Evolutionary conservation across 2,797 vertebrate genomes (phyloP), one percentile per base, ranked within the genome.

Genomic region (Enteromius treurensis): DNA sequence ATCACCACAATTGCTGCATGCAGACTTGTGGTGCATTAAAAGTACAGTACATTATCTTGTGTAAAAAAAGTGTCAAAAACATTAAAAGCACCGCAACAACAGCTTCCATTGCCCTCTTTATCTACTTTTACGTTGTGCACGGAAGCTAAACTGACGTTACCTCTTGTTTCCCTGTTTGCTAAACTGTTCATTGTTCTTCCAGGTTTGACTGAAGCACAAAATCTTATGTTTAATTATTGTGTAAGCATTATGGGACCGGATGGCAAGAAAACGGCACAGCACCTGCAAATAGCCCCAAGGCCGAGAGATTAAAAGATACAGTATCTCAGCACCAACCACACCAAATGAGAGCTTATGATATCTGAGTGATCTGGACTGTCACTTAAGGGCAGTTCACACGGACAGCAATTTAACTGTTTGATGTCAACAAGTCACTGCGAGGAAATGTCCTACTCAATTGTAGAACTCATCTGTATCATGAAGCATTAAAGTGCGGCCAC

Each of bases 281-380:
- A 64, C 70, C 55, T 19, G 42, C 58, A 81, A 81, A 74, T 47
- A 64, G 42, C 58, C 42, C 17, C 26, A 60, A 73, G 80, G 40
- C 69, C 17, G 11, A 55, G 32, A 67, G 70, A 82, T 82, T 76
- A 26, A 55, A 82, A 45, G 80, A 81, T 81, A 81, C 80, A 82
- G 80, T 76, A 82, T 68, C 49, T 76, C 47, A 76, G 80, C 80
- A 82, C 80, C 80, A 76, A 76, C 62, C 71, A 42, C 73, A 82
- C 45, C 15, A 34, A 82, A 75, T 74, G 69, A 76, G 71, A 82
- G 47, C 62, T 82, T 76, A 75, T 76, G 80, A 67, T 51, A 82
- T 67, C 71, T 76, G 69, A 81, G n/a, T 71, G 58, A 81, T 51
- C 29, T 40, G 55, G 45, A 73, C 0, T n/a, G 23, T 71, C 23